Percentiles rank a stretch among this genome's conserved stretches.
These are phyloP conservation scores for Drosophila nigromelanica DNA, from an alignment of 1,140 invertebrate species.

Conservation along the genomic window DNA sequence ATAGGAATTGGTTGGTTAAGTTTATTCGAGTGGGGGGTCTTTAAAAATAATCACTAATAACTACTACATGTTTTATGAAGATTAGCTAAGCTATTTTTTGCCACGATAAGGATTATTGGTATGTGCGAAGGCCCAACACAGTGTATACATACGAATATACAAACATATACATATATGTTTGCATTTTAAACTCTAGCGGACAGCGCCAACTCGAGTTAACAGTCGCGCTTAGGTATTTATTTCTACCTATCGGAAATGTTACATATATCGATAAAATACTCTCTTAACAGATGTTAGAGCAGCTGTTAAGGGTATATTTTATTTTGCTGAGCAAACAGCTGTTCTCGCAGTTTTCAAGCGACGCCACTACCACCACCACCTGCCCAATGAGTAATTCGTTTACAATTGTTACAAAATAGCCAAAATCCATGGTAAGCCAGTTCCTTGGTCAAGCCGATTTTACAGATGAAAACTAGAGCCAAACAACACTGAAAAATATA, in stretches of 20 bases:
- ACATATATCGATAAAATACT: constrained; percentile 4
- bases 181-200: neutral
- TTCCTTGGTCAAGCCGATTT: constrained; percentile 1
- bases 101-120: constrained; percentile 63
- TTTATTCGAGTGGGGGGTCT: constrained; percentile 58
- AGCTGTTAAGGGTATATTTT: constrained; percentile 7
- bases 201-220: constrained; percentile 17
- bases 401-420: constrained; percentile 49
- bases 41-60: constrained; percentile 57
- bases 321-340: constrained; percentile 39
- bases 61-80: constrained; percentile 43
- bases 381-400: constrained; percentile 67
- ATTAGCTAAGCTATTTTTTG: constrained; percentile 54
- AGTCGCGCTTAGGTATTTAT: neutral
- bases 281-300: constrained; percentile 22
- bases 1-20: constrained; percentile 24
- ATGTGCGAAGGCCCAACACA: constrained; percentile 21
- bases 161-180: neutral
- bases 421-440: constrained; percentile 14
- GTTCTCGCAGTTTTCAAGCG: constrained; percentile 48
- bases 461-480: constrained; percentile 26
- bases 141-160: neutral
- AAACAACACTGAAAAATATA: constrained; percentile 1
- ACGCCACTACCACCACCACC: constrained; percentile 51
- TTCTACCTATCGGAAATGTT: neutral